Evolutionary conservation across 2,113 vertebrate genomes (phyloP).

Genomic region (Acanthochromis polyacanthus): DNA sequence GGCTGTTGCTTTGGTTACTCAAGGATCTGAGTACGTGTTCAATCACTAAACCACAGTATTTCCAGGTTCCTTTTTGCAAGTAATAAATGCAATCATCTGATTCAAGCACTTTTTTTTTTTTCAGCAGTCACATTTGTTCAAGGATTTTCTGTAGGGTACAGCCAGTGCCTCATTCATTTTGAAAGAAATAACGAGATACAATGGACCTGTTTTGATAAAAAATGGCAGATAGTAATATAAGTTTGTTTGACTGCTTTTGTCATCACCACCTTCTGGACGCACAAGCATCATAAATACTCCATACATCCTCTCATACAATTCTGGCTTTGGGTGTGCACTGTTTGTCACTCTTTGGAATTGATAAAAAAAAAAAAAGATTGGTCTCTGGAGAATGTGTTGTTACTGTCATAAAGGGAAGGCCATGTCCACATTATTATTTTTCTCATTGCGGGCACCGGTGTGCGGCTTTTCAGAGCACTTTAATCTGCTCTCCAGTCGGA

Average conservation of each 20-base stretch:
- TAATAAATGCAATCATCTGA: conserved; percentile 17
- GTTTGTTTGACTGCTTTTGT: conserved; percentile 80
- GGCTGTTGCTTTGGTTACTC: no score
- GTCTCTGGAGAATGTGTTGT: conserved; percentile 83
- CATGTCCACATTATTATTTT: conserved; percentile 85
- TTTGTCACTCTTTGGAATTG: conserved; percentile 80
- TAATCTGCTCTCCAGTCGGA: conserved; percentile 83
- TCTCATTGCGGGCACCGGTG: conserved; percentile 76
- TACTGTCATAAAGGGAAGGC: conserved; percentile 85
- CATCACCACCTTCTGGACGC: conserved; percentile 66
- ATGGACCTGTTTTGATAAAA: conserved; percentile 57
- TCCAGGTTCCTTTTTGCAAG: neutral
- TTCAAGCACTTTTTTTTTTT: conserved; percentile 8
- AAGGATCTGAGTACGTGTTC: neutral
- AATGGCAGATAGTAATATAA: conserved; percentile 51
- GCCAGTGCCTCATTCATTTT: conserved; percentile 48
- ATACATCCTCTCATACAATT: conserved; percentile 71
- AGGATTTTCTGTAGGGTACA: conserved; percentile 39
- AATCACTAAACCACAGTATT: neutral
- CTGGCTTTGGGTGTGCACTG: conserved; percentile 71
- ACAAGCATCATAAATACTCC: conserved; percentile 78
- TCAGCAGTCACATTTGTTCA: conserved; percentile 22
- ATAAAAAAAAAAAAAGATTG: conserved; percentile 81
- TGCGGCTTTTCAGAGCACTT: conserved; percentile 81
- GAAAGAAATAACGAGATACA: conserved; percentile 53